Evolutionary conservation across 2,113 vertebrate genomes (phyloP).

Genomic region (Bambusicola thoracicus): DNA sequence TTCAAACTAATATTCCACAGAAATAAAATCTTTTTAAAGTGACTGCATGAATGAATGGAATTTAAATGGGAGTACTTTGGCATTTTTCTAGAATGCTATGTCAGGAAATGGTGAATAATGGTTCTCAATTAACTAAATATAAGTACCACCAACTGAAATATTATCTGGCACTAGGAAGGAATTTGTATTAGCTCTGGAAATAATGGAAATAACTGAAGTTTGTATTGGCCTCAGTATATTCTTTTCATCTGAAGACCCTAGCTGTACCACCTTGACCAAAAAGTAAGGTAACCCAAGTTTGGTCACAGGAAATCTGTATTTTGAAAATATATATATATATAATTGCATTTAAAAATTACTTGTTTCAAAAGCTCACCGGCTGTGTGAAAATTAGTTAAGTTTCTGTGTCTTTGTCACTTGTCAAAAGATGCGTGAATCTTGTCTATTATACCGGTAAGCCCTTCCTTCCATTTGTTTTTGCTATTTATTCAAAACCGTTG

Average conservation of each 20-base stretch:
- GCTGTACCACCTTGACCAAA: background rate
- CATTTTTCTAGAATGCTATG: conserved; percentile 60
- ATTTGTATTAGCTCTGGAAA: background rate
- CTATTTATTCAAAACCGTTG: background rate
- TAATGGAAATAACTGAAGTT: conserved; percentile 2
- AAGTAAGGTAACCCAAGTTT: background rate
- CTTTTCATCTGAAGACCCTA: background rate
- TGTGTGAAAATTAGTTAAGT: background rate
- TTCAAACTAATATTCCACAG: background rate
- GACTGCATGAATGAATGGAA: conserved; percentile 42
- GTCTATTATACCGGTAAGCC: background rate
- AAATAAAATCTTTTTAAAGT: conserved; percentile 4
- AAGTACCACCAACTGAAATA: conserved; percentile 11
- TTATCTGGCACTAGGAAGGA: conserved; percentile 18
- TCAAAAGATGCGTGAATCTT: background rate
- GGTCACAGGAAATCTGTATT: background rate
- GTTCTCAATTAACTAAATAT: conserved; percentile 64
- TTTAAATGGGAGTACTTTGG: conserved; percentile 59
- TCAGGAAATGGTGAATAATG: conserved; percentile 64
- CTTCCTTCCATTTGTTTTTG: background rate
- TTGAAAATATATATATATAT: background rate
- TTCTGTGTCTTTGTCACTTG: background rate
- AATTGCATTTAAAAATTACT: background rate
- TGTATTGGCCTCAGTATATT: conserved; percentile 9
- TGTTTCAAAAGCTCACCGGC: background rate